A percentile compares a stretch with the other conserved stretches of the same genome.
These are phyloP conservation scores for Heliopora coerulea DNA, from an alignment of 92 coral and sea anemone genomes.

Conservation along the genomic window DNA sequence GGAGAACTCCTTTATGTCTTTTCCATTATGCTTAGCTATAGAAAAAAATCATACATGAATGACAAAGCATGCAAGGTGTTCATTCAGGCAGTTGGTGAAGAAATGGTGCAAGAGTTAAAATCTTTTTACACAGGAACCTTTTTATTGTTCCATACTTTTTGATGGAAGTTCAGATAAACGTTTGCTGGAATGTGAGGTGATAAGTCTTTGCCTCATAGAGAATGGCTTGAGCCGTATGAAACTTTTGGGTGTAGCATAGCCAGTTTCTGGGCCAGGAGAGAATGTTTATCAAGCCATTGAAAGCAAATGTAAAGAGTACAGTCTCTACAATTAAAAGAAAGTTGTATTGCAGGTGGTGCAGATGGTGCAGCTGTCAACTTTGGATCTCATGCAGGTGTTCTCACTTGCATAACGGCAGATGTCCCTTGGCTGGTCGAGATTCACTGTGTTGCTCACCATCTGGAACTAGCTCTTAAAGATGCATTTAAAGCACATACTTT, in stretches of 20 bases:
- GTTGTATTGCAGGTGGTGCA: slow-evolving; percentile 9
- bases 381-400: slow-evolving; percentile 33
- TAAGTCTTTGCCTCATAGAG: not conserved
- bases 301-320: not conserved
- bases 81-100: not conserved
- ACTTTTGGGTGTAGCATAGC: no score
- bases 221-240: not conserved
- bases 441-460: slow-evolving; percentile 43
- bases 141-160: not conserved
- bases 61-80: not conserved
- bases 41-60: not conserved
- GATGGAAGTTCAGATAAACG: not conserved
- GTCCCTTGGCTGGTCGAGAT: slow-evolving; percentile 33
- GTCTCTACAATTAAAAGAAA: not conserved
- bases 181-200: not conserved
- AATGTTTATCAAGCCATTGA: no score
- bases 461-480: slow-evolving; percentile 36
- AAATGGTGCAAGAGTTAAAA: not conserved
- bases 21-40: not conserved
- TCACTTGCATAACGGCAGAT: slow-evolving; percentile 18
- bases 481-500: slow-evolving; percentile 42
- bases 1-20: not conserved
- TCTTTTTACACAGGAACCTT: not conserved
- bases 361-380: slow-evolving; percentile 46
- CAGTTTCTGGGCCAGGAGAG: no score